These are phyloP conservation scores for Yoshiicerus persimilis DNA, from an alignment of 1,140 invertebrate genomes.

Conservation along the genomic window DNA sequence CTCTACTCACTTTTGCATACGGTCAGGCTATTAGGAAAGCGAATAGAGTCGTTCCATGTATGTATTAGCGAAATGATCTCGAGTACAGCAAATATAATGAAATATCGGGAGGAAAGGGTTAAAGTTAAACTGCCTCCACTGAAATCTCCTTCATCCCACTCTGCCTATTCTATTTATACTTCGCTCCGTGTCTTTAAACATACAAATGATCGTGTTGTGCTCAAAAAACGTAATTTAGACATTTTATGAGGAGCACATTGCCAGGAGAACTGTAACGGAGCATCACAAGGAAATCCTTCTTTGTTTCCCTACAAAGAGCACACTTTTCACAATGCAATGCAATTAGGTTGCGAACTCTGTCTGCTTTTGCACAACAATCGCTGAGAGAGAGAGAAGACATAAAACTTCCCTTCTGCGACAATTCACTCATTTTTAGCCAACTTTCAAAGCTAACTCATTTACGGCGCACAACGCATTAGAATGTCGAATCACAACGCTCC, in stretches of 20 bases:
- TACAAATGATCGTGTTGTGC: conserved; percentile 11
- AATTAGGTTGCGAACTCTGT: background rate
- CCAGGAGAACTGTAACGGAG: background rate
- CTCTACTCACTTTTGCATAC: too few species aligned
- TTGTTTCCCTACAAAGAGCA: background rate
- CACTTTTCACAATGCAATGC: background rate
- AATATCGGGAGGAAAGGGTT: background rate
- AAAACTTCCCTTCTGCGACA: background rate
- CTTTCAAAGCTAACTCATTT: background rate
- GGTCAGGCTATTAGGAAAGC: too few species aligned
- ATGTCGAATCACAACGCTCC: background rate
- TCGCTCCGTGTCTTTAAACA: background rate
- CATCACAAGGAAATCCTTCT: background rate
- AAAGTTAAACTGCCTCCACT: background rate
- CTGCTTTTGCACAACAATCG: background rate
- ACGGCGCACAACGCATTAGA: background rate
- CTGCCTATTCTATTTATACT: background rate
- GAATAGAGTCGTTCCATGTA: too few species aligned
- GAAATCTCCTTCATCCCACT: background rate
- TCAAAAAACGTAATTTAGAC: background rate
- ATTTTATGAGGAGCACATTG: background rate
- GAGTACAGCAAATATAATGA: background rate
- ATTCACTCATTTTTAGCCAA: background rate
- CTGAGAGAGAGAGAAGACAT: too few species aligned
- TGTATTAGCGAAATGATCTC: too few species aligned